Conservation (phyloP, 2,113 vertebrate genomes). For the Ceratotherium simum region DNA sequence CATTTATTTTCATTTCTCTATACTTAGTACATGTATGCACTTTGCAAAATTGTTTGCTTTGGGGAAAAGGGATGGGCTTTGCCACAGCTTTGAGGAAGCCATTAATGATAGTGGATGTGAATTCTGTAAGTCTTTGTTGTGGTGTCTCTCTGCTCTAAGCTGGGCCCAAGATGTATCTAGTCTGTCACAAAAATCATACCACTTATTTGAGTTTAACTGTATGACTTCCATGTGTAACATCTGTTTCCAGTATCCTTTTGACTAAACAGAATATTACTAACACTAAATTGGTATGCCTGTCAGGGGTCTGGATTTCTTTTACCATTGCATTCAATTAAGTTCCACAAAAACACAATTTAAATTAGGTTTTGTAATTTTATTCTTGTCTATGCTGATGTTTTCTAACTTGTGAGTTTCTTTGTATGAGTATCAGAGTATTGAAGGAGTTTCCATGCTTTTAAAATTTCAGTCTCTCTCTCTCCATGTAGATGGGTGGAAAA, state of each 20-base stretch:
- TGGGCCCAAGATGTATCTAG: not conserved
- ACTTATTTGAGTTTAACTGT: not conserved
- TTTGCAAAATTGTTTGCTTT: not conserved
- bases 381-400: not conserved
- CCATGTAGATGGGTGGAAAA: not conserved
- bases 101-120: not conserved
- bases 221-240: not conserved
- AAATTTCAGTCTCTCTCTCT: not conserved
- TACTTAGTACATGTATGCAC: not conserved
- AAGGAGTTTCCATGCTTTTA: not conserved
- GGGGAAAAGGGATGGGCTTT: not conserved
- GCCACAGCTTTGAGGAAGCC: not conserved
- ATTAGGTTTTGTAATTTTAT: slow-evolving; percentile 35
- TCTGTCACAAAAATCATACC: not conserved
- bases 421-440: not conserved
- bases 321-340: not conserved
- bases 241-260: not conserved
- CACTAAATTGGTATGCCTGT: not conserved
- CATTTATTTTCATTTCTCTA: not conserved
- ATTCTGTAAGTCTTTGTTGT: not conserved
- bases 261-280: not conserved
- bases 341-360: not conserved
- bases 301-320: not conserved
- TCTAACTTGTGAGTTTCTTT: not conserved
- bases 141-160: not conserved